These are phyloP conservation scores for Ammodytes dubius DNA, from an alignment of 2,113 vertebrate genomes.

Conservation along the genomic window DNA sequence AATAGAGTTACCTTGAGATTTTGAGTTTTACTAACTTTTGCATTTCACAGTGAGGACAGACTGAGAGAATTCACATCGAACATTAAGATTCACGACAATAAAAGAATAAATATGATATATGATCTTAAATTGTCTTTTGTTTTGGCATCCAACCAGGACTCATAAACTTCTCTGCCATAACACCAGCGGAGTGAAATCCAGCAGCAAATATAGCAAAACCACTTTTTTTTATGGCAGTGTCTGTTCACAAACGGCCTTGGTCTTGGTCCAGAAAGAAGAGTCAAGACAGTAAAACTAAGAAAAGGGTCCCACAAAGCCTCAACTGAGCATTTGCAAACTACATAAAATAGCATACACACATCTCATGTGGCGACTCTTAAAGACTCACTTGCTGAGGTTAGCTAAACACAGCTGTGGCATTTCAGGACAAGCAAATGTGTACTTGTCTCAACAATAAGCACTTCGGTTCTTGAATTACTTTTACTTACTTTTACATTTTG, in stretches of 20 bases:
- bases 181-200: slow-evolving; percentile 27
- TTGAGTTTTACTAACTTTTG: too few species aligned
- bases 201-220: slow-evolving; percentile 36
- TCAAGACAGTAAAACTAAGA: slow-evolving; percentile 69
- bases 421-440: slow-evolving; percentile 77
- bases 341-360: slow-evolving; percentile 69
- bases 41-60: background rate
- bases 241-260: slow-evolving; percentile 55
- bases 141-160: background rate
- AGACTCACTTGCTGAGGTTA: slow-evolving; percentile 74
- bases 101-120: background rate
- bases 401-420: slow-evolving; percentile 83
- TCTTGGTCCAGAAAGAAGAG: slow-evolving; percentile 71
- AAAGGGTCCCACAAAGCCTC: slow-evolving; percentile 79
- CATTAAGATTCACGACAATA: background rate
- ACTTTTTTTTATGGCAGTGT: slow-evolving; percentile 50
- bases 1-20: too few species aligned
- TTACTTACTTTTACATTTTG: too few species aligned
- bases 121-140: background rate
- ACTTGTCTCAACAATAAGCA: slow-evolving; percentile 77
- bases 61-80: slow-evolving; percentile 22
- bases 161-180: slow-evolving; percentile 1
- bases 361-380: slow-evolving; percentile 76
- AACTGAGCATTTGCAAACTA: slow-evolving; percentile 49
- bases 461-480: slow-evolving; percentile 62